Evolutionary conservation across 2,113 vertebrate genomes (phyloP), one percentile per base, ranked within the genome.

Genomic region (Taurulus bubalis): DNA sequence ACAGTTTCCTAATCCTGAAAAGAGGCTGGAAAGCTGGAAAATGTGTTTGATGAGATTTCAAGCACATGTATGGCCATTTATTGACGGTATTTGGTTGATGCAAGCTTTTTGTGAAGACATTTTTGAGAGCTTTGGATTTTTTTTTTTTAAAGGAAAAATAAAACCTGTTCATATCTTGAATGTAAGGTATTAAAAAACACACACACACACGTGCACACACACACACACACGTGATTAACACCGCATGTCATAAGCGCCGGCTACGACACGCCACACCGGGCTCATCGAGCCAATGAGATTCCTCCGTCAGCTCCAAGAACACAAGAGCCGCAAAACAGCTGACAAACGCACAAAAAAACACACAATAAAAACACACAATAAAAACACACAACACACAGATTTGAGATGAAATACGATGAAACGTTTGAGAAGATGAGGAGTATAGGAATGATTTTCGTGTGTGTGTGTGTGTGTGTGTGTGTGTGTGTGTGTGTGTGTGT

Each of bases 221-320:
- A 71, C 45, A 51, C 67, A 63, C 30, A 75, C 45, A 51, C 53
- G 74, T 6, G 58, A 71, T 85, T 89, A 53, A 75, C 84, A 30
- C 88, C 70, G 83, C 90, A 87, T 82, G 80, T 83, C 53, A 75
- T 68, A 68, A 51, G 40, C 42, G 1, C 2, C 11, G 79, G 68
- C 26, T 69, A 40, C 64, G 65, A 71, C 85, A 81, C 76, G 24
- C 75, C 62, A 0, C 60, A 32, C 18, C 15, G 55, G 7, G 34
- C 34, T 9, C 65, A 14, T 12, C 11, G 40, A 78, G 74, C 32
- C 72, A 82, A 85, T 71, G 18, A 76, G 74, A n/a, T 62, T 36
- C 30, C 14, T 45, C n/a, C 56, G 4, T 26, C 34, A 55, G 30
- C 22, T 8, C 24, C 12, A 34, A 45, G 42, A 14, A 16, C 34